Conservation (phyloP, 2,888 invertebrate species). For the Caprella mutica region DNA sequence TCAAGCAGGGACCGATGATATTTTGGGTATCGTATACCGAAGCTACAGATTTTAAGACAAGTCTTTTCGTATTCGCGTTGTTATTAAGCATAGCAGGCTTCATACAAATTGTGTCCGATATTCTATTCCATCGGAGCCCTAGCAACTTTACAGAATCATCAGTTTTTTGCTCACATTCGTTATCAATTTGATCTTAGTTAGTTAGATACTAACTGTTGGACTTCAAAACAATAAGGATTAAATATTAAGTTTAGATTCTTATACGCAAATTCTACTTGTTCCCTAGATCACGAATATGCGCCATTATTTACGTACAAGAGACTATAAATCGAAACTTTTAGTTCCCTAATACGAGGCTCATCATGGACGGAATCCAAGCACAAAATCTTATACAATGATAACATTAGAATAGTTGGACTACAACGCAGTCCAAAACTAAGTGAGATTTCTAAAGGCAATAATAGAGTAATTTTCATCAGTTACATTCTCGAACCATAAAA, state of each 20-base stretch:
- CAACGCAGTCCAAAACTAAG: conserved; percentile 4
- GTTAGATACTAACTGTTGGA: background rate
- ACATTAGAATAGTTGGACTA: conserved; percentile 1
- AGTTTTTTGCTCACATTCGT: background rate
- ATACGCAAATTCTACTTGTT: background rate
- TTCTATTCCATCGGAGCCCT: background rate
- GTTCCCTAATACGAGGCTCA: background rate
- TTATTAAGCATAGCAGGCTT: background rate
- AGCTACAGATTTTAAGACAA: background rate
- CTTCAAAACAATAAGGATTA: background rate
- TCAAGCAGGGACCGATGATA: background rate
- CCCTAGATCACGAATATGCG: background rate
- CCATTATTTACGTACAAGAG: background rate
- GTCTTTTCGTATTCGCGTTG: background rate
- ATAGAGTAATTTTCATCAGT: too few relatives aligned
- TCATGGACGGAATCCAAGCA: background rate
- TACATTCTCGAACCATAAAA: too few relatives aligned
- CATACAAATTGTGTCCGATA: background rate
- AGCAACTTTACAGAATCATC: background rate
- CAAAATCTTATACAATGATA: background rate
- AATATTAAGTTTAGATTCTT: background rate
- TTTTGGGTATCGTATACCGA: background rate
- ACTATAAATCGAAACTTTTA: background rate
- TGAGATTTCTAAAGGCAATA: too few relatives aligned
- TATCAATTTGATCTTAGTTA: background rate